Evolutionary conservation across 2,113 vertebrate genomes (phyloP).

Genomic region (Pedionomus torquatus): DNA sequence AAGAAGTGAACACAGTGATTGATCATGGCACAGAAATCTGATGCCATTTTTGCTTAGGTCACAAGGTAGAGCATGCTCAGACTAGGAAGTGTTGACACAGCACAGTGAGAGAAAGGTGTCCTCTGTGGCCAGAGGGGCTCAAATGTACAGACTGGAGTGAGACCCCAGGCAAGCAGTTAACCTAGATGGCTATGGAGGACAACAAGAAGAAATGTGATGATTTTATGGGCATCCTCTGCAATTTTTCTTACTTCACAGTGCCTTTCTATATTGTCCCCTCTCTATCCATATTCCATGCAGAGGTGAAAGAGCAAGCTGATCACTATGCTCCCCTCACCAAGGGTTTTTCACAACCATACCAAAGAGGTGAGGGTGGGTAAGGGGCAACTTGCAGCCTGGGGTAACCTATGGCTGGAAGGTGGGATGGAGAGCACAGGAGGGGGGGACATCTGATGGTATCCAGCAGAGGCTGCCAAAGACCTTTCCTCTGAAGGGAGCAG

Average conservation of each 20-base stretch:
- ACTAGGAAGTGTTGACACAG: background rate
- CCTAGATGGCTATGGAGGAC: background rate
- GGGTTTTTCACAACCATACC: background rate
- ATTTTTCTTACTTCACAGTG: background rate
- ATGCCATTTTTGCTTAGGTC: background rate
- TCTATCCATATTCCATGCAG: background rate
- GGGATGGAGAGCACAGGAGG: background rate
- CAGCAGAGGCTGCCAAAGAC: background rate
- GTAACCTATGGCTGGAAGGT: background rate
- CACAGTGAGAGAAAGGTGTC: background rate
- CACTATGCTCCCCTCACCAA: accelerated
- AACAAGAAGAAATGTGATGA: background rate
- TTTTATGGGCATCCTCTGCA: background rate
- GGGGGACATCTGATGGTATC: background rate
- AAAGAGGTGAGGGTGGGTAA: background rate
- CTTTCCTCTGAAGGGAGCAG: background rate
- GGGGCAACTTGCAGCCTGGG: background rate
- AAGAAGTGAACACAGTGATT: background rate
- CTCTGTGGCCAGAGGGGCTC: background rate
- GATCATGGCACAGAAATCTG: background rate
- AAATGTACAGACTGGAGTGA: background rate
- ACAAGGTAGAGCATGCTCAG: background rate
- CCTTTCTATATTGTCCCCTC: background rate
- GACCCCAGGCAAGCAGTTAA: background rate
- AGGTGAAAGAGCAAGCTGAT: background rate